Conservation (phyloP, 2,888 invertebrate genomes). For the Panopea generosa region DNA sequence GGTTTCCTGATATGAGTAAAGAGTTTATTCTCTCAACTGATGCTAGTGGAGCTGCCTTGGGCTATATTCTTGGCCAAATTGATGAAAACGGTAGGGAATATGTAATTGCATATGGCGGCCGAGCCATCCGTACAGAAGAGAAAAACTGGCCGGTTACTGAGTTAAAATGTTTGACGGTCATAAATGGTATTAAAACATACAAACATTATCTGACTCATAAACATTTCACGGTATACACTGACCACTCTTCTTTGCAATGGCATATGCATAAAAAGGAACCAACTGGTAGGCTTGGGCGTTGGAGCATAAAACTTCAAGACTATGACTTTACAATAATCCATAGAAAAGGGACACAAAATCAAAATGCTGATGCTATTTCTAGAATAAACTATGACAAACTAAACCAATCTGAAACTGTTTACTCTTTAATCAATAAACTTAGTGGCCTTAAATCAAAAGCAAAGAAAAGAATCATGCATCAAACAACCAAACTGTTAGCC, state of each 20-base stretch:
- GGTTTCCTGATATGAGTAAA: conserved; percentile 37
- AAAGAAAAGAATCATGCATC: too few species aligned
- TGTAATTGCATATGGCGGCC: conserved; percentile 53
- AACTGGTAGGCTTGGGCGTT: conserved; percentile 19
- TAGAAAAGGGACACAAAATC: conserved; percentile 14
- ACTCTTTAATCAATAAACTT: too few species aligned
- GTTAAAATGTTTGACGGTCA: conserved; percentile 12
- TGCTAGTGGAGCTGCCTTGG: conserved; percentile 49
- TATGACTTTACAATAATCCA: conserved; percentile 30
- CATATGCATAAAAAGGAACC: conserved; percentile 24
- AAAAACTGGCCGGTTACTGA: conserved; percentile 55
- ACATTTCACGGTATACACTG: conserved; percentile 26
- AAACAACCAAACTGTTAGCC: too few species aligned
- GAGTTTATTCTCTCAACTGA: conserved; percentile 49
- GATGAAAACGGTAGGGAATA: conserved; percentile 45
- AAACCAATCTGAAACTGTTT: too few species aligned
- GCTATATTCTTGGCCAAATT: conserved; percentile 51
- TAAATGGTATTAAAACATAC: conserved; percentile 16
- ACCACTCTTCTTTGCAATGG: conserved; percentile 26
- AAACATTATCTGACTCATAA: conserved; percentile 17
- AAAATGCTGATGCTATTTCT: conserved; percentile 39
- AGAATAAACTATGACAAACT: conserved; percentile 22
- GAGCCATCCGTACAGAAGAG: conserved; percentile 40
- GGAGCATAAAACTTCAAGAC: conserved; percentile 15
- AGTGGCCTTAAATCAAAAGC: too few species aligned